These are phyloP conservation scores for Hemichromis elongatus DNA, from an alignment of 2,113 vertebrate species.

Conservation along the genomic window DNA sequence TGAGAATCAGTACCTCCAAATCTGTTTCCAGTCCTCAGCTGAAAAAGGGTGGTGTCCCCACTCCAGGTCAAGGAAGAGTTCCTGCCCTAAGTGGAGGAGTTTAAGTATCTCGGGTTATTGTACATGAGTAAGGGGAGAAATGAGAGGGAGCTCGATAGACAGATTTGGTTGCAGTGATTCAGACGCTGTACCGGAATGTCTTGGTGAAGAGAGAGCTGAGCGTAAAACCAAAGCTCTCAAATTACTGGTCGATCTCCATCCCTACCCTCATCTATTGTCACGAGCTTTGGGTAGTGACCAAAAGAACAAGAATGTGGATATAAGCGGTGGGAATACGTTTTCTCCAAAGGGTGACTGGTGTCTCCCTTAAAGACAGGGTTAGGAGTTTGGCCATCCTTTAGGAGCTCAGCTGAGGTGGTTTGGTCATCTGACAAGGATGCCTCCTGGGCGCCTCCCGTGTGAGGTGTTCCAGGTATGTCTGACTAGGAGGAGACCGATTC, in stretches of 20 bases:
- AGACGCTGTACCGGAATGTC: neutral
- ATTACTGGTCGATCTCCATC: neutral
- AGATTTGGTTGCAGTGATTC: neutral
- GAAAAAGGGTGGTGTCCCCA: neutral
- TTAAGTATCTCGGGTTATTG: neutral
- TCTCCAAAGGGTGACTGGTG: neutral
- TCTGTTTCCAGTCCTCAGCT: neutral
- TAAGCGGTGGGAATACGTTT: neutral
- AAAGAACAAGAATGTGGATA: neutral
- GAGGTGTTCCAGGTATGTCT: neutral
- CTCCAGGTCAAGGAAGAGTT: neutral
- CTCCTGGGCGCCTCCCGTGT: neutral
- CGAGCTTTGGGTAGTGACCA: neutral
- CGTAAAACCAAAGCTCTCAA: neutral
- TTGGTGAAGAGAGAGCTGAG: neutral
- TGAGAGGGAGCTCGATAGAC: neutral
- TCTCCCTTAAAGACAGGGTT: neutral
- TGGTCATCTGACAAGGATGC: neutral
- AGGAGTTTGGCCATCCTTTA: neutral
- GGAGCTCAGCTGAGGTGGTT: neutral
- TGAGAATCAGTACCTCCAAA: neutral
- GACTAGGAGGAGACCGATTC: neutral
- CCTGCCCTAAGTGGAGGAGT: neutral
- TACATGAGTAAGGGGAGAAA: neutral
- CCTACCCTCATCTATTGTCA: neutral